Evolutionary conservation across 2,888 invertebrate species (phyloP), one percentile per base, ranked within the genome.

Genomic region (Clitarchus hookeri): DNA sequence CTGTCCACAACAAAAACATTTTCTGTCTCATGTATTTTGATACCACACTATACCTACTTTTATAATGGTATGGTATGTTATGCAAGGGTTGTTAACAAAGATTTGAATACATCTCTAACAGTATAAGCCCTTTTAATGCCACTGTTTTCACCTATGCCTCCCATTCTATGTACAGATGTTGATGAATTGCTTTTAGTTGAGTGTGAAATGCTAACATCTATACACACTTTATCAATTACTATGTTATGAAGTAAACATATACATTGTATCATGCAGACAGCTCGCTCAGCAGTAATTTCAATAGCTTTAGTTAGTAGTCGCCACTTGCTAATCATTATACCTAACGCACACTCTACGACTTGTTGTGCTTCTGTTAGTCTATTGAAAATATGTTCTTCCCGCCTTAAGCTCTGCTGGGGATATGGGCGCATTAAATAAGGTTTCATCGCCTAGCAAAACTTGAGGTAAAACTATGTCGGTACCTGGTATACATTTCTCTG

Each of bases 181-280:
- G 26, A 6, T 9, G 6, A 16, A 26, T 11, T 78, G 6, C 13
- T 16, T 78, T 78, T 8, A 8, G 23, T 78, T 11, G 26, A 9
- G 9, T 6, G 6, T 11, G 78, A 9, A 78, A 48, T 48, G 12
- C 48, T 48, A 48, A 6, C 48, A 9, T 48, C 8, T 48, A 78
- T 78, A 16, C 23, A 6, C 13, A 11, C 9, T 25, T 16, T 78
- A 16, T 78, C 78, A 6, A 78, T 8, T 78, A 78, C 26, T 8
- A 78, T 78, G 9, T 78, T 78, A 78, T 78, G 78, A 78, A 78
- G 78, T 26, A 78, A 16, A 78, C 78, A 78, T 8, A 78, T 78
- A 26, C 78, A 78, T 16, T 78, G 6, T 11, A 78, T 16, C 9
- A 78, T 8, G 19, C 78, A 8, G n/a, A 11, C 78, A 16, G 26